Conservation (phyloP, 2,888 invertebrate species). For the Drosophila fulvimacula region DNA sequence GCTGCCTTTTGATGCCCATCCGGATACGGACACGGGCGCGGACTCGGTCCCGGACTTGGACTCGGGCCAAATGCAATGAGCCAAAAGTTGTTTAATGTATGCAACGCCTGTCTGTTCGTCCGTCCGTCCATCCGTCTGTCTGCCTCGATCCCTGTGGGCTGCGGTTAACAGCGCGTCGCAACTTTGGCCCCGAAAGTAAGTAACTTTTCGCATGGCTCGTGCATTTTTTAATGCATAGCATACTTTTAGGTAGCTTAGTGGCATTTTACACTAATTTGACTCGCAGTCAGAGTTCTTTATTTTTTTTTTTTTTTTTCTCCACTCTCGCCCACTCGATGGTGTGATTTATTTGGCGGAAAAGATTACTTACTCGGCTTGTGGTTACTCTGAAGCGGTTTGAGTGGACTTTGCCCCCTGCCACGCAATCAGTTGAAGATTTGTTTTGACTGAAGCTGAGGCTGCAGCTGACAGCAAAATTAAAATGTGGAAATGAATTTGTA, state of each 20-base stretch:
- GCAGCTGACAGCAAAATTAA: conserved; percentile 82
- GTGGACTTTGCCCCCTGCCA: neutral
- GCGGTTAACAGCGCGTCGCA: conserved; percentile 79
- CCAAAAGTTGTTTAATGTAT: conserved; percentile 82
- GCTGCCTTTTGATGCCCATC: conserved; percentile 69
- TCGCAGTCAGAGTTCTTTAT: conserved; percentile 50
- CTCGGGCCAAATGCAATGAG: conserved; percentile 75
- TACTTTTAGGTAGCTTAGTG: conserved; percentile 78
- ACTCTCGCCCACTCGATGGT: conserved; percentile 67
- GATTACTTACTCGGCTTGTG: conserved; percentile 79
- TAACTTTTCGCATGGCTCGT: conserved; percentile 77
- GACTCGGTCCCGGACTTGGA: conserved; percentile 9
- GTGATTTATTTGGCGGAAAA: conserved; percentile 84
- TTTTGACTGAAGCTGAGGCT: conserved; percentile 56
- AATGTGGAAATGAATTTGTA: conserved; percentile 83
- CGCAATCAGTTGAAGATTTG: conserved; percentile 29
- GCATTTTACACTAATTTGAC: conserved; percentile 82
- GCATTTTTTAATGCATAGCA: conserved; percentile 68
- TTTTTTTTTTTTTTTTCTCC: conserved; percentile 12
- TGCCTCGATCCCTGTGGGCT: conserved; percentile 34
- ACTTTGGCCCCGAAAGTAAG: conserved; percentile 63
- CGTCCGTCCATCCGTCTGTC: conserved; percentile 1
- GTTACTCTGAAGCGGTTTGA: conserved; percentile 34
- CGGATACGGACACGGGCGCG: conserved; percentile 7
- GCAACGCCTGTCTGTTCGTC: conserved; percentile 57